Evolutionary conservation across 2,888 invertebrate genomes (phyloP), one percentile per base, ranked within the genome.

Genomic region (Cephus runcator): DNA sequence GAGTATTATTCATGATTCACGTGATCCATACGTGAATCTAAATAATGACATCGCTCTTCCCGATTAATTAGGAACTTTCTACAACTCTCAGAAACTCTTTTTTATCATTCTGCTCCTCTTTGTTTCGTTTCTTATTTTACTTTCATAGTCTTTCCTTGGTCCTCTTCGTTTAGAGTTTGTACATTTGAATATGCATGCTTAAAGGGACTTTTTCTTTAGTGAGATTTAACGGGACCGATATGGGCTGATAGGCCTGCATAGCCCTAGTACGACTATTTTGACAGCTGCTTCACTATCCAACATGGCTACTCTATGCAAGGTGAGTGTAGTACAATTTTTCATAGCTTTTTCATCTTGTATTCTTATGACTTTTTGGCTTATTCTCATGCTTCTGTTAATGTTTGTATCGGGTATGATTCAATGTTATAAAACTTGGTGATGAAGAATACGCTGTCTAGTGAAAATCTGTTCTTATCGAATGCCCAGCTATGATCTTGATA

Each of bases 251-350:
- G 56, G 23, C 56, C 56, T 56, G 56, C 6, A 9, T 56, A 23
- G 56, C 23, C 56, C 56, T 23, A 23, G 56, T 56, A 56, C 56
- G 71, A 34, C 82, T 84, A 82, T 84, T 85, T 85, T 84, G 83
- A 84, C 84, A 82, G 82, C 83, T 84, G 78, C 35, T 75, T 81
- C 82, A 81, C 79, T 69, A 69, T 75, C 68, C 68, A 85, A 85
- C 80, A 86, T 85, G 85, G 85, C 86, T 81, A 80, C 79, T 80
- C 80, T 79, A 75, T 76, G 75, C 81, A 84, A 86, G 85, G 83
- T 86, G 86, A 87, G 82, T 73, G 11, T 78, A 82, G 79, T 81
- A 74, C 75, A 69, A 73, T 79, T 80, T 78, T 80, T 80, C 77
- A 80, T 75, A 80, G 56, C 56, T 56, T 23, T 23, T 56, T 56